These are phyloP conservation scores for Tethea ocularis DNA, from an alignment of 2,888 invertebrate species.

Conservation along the genomic window DNA sequence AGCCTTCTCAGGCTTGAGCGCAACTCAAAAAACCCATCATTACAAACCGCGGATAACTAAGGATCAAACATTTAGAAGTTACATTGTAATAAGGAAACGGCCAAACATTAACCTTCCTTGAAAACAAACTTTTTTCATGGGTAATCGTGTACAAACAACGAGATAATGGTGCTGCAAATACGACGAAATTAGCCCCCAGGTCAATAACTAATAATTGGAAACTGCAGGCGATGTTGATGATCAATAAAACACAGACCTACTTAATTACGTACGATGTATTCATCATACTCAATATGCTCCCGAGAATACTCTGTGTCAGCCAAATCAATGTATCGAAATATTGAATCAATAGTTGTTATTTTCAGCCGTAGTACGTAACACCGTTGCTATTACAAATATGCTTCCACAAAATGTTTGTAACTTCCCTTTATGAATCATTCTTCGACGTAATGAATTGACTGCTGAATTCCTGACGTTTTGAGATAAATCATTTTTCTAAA, in stretches of 20 bases:
- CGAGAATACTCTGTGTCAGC: conserved; percentile 5
- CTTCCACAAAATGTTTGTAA: conserved; percentile 7
- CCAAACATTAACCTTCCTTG: neutral
- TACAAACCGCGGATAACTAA: too few relatives aligned
- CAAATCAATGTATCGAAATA: conserved; percentile 1
- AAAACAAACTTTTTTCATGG: neutral
- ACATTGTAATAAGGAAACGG: neutral
- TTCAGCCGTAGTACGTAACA: neutral
- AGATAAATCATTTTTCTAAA: too few relatives aligned
- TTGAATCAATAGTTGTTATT: neutral
- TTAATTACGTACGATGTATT: neutral
- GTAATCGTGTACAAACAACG: too few relatives aligned
- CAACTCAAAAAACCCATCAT: too few relatives aligned
- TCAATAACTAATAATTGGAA: too few relatives aligned
- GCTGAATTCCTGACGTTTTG: too few relatives aligned
- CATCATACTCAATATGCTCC: neutral
- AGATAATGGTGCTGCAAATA: too few relatives aligned
- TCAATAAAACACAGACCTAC: neutral
- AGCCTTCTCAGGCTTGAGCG: too few relatives aligned
- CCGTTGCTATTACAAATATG: neutral
- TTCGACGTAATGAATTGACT: neutral
- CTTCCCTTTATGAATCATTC: conserved; percentile 9
- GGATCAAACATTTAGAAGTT: too few relatives aligned
- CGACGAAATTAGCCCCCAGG: neutral
- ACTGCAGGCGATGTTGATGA: too few relatives aligned